These are phyloP conservation scores for Ceratina japonica DNA, from an alignment of 1,140 invertebrate genomes.

Conservation along the genomic window DNA sequence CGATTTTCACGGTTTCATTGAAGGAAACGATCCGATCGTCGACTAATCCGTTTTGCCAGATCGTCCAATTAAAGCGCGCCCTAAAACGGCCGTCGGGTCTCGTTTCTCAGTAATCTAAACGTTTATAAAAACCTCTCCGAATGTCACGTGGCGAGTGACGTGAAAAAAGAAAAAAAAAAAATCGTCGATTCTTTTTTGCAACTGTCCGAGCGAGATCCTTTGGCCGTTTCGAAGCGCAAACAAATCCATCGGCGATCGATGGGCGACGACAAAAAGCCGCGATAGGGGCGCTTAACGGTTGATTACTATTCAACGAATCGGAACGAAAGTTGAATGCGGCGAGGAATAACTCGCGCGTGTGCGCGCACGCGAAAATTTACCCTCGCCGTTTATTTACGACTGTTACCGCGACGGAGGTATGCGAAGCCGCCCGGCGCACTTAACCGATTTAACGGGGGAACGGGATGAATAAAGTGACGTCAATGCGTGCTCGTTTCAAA, in stretches of 20 bases:
- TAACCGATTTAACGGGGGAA: conserved; percentile 27
- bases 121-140: too few relatives aligned
- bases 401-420: background rate
- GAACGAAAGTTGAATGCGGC: conserved; percentile 14
- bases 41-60: too few relatives aligned
- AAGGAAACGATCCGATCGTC: too few relatives aligned
- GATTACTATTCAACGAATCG: background rate
- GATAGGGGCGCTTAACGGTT: background rate
- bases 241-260: background rate
- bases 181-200: too few relatives aligned
- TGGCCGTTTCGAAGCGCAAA: too few relatives aligned
- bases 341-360: conserved; percentile 4
- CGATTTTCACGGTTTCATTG: background rate
- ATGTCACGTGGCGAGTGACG: too few relatives aligned
- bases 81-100: too few relatives aligned
- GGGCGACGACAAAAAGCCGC: background rate
- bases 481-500: conserved; percentile 32
- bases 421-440: conserved; percentile 3
- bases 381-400: conserved; percentile 23
- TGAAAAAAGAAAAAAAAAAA: too few relatives aligned
- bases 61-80: too few relatives aligned
- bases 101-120: too few relatives aligned
- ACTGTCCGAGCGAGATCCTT: too few relatives aligned
- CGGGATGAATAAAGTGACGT: conserved; percentile 35
- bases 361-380: background rate